Base-by-base conservation (phyloP, 1,140 invertebrate species). In the Drosophila pandora region DNA sequence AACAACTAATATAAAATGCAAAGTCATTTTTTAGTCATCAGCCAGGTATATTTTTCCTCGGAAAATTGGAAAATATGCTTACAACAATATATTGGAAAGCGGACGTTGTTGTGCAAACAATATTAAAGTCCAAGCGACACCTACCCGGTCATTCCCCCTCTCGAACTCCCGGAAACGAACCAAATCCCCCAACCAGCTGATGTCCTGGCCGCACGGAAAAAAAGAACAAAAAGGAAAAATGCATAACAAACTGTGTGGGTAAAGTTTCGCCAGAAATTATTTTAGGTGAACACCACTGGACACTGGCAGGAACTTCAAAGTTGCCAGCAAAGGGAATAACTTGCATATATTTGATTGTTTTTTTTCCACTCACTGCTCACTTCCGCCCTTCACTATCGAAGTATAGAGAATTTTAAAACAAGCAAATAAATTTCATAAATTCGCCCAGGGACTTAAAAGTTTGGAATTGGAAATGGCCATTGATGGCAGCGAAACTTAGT, bases 251-350 rank as follows among this genome's bases (percentile, higher is more conserved):
- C 68, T 82, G 77, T 80, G 63, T 69, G 65, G 60, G 65, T 60
- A 83, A 84, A 84, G 80, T 84, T 83, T 71, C 4, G 12, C 47
- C 58, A 55, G 47, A 76, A 84, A 80, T 71, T 84, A 65, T 84
- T 83, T 76, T 69, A 79, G 80, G 81, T 76, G 76, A 83, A 76
- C 76, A 60, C 22, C 64, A 63, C 23, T 65, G 61, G 54, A 71
- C 67, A 71, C 39, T 55, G 50, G 55, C 64, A 67, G 56, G 67
- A 71, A 58, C 76, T 79, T 78, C 62, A 82, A 87, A 87, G 82
- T 85, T 82, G 28, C 37, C 43, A 52, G 64, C 71, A 83, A 70
- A 71, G 71, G 54, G 68, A 22, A 54, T 43, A 64, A 70, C 73
- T 78, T 78, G 74, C 74, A 81, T 81, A 78, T 67, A 63, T 73